Evolutionary conservation across 2,797 vertebrate genomes (phyloP).

Genomic region (Sebastes paucispinis): DNA sequence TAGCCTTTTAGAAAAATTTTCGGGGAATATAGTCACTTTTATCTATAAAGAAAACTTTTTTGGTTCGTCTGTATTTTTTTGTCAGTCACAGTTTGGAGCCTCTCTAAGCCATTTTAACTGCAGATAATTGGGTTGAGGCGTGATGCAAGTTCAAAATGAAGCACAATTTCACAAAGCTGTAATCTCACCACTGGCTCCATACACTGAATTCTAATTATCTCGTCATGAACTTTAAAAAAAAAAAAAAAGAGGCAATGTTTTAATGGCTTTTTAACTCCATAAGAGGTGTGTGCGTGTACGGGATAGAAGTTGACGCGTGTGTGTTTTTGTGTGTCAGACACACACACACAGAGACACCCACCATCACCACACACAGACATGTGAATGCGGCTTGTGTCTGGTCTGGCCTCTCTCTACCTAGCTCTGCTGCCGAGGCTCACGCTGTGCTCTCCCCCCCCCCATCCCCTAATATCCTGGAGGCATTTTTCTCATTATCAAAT

Average conservation of each 20-base stretch:
- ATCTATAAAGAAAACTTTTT: slow-evolving; percentile 47
- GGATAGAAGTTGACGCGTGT: not conserved
- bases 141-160: slow-evolving; percentile 76
- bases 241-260: slow-evolving; percentile 44
- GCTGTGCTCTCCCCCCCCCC: slow-evolving; percentile 64
- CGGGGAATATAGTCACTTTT: slow-evolving; percentile 28
- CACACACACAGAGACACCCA: slow-evolving; percentile 37
- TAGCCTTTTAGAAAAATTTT: slow-evolving; percentile 3
- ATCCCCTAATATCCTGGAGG: slow-evolving; percentile 84
- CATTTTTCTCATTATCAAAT: slow-evolving; percentile 89
- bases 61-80: slow-evolving; percentile 45
- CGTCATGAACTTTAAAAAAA: slow-evolving; percentile 72
- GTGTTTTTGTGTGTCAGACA: slow-evolving; percentile 4
- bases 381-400: slow-evolving; percentile 75
- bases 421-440: slow-evolving; percentile 70
- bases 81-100: slow-evolving; percentile 58
- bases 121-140: slow-evolving; percentile 76
- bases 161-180: slow-evolving; percentile 70
- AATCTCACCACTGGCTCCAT: slow-evolving; percentile 74
- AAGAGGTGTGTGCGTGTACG: slow-evolving; percentile 52
- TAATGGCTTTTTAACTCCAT: slow-evolving; percentile 73
- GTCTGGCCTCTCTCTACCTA: slow-evolving; percentile 73
- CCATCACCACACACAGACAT: slow-evolving; percentile 67
- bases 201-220: slow-evolving; percentile 82
- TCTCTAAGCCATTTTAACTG: slow-evolving; percentile 72